Evolutionary conservation across 1,140 invertebrate genomes (phyloP), one percentile per base, ranked within the genome.

Genomic region (Sarcophaga peregrina): DNA sequence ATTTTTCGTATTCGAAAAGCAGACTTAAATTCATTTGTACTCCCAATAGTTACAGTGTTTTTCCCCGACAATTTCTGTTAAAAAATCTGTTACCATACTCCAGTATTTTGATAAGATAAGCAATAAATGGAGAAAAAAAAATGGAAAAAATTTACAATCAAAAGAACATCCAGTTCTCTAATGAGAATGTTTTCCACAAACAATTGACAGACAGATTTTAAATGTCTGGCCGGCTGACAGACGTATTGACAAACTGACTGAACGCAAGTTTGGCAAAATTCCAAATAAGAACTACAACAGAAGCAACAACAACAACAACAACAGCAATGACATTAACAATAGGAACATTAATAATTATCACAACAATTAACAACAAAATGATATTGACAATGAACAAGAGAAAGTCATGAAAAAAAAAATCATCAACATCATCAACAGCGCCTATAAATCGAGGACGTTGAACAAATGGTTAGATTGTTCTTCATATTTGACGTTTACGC

Each of bases 321-420:
- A 58, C 25, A 17, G n/a, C 62, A 20, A 20, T 25, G 10, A 17
- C n/a, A 25, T 62, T 17, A 62, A 62, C 3, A 37, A 62, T n/a
- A 62, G 17, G 15, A 58, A n/a, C 15, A n/a, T n/a, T 13, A 58
- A 58, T 58, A 58, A 58, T 58, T 58, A 58, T 58, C 15, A 58
- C 54, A n/a, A 58, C n/a, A n/a, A n/a, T n/a, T n/a, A 58, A 58
- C 54, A 58, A 58, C 13, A 58, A n/a, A n/a, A 68, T 68, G 62
- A 68, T 68, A 68, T 62, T 68, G 62, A 68, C 62, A 68, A 25
- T 68, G 62, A 68, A 68, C 17, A 25, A 68, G 17, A 68, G 4
- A 37, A n/a, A 37, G 4, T 68, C n/a, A 68, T 68, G n/a, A 68
- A 68, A n/a, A 68, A 62, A 62, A 25, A 20, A 68, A 17, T 68